Conservation (phyloP, 2,888 invertebrate species). For the Hetaerina titia region DNA sequence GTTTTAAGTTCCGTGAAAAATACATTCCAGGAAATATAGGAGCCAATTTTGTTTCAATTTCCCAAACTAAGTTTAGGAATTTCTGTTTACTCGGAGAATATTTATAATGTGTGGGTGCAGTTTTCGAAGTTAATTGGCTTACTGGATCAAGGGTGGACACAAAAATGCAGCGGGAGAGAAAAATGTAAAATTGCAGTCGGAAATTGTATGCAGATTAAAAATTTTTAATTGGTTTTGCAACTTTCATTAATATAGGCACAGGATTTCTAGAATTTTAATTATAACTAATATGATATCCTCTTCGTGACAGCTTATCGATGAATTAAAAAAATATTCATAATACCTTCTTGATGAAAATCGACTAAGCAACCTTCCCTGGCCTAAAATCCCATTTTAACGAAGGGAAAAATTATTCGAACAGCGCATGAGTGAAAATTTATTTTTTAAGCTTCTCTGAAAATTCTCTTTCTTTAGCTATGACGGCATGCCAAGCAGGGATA, state of each 20-base stretch:
- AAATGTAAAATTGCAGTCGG: too few species aligned
- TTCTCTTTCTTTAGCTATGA: constrained; percentile 20
- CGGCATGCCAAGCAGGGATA: not conserved
- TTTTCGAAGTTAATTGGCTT: too few species aligned
- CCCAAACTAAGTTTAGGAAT: not conserved
- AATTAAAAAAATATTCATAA: not conserved
- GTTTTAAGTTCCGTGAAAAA: too few species aligned
- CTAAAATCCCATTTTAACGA: constrained; percentile 61
- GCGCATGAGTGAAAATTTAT: not conserved
- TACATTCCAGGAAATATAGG: too few species aligned
- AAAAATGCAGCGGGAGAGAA: too few species aligned
- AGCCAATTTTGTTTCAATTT: too few species aligned
- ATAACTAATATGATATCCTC: not conserved
- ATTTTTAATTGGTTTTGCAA: not conserved
- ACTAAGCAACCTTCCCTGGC: not conserved
- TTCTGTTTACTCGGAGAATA: too few species aligned
- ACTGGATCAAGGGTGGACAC: too few species aligned
- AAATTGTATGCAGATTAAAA: too few species aligned
- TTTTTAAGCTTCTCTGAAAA: not conserved
- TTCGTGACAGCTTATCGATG: not conserved
- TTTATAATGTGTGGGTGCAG: too few species aligned
- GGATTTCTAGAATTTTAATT: not conserved
- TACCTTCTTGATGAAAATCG: not conserved
- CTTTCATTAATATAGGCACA: not conserved
- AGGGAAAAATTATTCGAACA: not conserved